Percentiles rank a stretch among this genome's conserved stretches.
These are phyloP conservation scores for Pelodytes ibericus DNA, from an alignment of 2,797 vertebrate genomes.

Conservation along the genomic window DNA sequence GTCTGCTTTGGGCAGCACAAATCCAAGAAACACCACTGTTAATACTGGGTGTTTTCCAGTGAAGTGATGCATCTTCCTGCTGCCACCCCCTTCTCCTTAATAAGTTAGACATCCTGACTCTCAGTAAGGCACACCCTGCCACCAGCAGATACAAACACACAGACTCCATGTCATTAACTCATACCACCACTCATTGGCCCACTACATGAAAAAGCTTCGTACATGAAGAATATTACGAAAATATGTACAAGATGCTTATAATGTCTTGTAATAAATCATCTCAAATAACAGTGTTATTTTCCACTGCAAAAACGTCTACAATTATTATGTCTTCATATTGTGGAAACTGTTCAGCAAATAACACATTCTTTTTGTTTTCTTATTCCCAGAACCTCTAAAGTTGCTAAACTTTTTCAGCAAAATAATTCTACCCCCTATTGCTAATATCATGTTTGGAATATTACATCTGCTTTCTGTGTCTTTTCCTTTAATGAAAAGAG, in stretches of 20 bases:
- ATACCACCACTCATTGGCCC: no score
- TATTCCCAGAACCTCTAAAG: constrained; percentile 1
- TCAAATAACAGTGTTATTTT: not conserved
- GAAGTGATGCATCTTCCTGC: no score
- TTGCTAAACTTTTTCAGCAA: constrained; percentile 1
- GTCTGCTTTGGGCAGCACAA: no score
- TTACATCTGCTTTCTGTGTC: not conserved
- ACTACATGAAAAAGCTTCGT: not conserved
- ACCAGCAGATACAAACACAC: no score
- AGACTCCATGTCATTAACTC: no score
- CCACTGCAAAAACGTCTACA: not conserved
- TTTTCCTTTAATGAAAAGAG: constrained; percentile 3
- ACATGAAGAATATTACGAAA: not conserved
- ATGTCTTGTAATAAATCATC: not conserved
- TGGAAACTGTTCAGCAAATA: constrained; percentile 7
- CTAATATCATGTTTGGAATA: not conserved
- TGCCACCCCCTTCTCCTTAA: no score
- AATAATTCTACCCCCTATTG: not conserved
- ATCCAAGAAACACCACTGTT: no score
- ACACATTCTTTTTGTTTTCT: not conserved
- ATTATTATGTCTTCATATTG: not conserved
- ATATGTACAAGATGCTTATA: not conserved
- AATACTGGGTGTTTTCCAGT: no score
- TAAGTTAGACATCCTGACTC: no score
- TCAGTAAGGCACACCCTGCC: no score